Evolutionary conservation across 2,888 invertebrate genomes (phyloP).

Genomic region (Pimpla rufipes): DNA sequence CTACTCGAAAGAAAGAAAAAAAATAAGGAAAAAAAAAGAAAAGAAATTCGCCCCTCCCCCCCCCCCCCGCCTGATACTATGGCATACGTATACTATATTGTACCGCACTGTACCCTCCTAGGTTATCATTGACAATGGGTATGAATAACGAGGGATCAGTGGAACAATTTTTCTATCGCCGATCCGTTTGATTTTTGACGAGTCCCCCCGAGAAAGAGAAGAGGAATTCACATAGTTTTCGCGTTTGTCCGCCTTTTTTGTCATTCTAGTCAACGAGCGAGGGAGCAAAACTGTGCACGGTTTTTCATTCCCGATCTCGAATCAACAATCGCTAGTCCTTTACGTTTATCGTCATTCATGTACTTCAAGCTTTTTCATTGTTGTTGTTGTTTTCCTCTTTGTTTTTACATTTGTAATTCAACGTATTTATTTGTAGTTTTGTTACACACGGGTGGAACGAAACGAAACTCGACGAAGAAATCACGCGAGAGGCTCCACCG

Average conservation of each 20-base stretch:
- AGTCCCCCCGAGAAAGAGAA: background rate
- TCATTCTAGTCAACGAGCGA: constrained; percentile 56
- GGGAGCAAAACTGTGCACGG: constrained; percentile 18
- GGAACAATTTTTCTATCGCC: constrained; percentile 12
- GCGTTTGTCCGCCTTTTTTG: constrained; percentile 32
- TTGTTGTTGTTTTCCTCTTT: constrained; percentile 15
- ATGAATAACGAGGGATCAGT: constrained; percentile 51
- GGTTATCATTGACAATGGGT: constrained; percentile 53
- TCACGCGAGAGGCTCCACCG: constrained; percentile 8
- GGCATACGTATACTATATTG: constrained; percentile 36
- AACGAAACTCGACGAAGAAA: constrained; percentile 26
- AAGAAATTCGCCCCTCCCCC: too few species aligned
- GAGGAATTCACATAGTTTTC: background rate
- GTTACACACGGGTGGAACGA: constrained; percentile 49
- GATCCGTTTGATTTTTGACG: constrained; percentile 3
- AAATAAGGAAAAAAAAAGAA: too few species aligned
- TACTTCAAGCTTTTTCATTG: too few species aligned
- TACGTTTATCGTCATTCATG: constrained; percentile 23
- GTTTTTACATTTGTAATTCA: constrained; percentile 48
- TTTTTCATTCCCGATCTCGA: constrained; percentile 22
- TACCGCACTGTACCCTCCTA: constrained; percentile 52
- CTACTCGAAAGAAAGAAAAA: too few species aligned
- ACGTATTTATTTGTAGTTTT: constrained; percentile 61
- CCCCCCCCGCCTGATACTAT: constrained; percentile 7
- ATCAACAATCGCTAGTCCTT: constrained; percentile 16